Conservation (phyloP, 2,797 vertebrate species). For the Holocentrus rufus region DNA sequence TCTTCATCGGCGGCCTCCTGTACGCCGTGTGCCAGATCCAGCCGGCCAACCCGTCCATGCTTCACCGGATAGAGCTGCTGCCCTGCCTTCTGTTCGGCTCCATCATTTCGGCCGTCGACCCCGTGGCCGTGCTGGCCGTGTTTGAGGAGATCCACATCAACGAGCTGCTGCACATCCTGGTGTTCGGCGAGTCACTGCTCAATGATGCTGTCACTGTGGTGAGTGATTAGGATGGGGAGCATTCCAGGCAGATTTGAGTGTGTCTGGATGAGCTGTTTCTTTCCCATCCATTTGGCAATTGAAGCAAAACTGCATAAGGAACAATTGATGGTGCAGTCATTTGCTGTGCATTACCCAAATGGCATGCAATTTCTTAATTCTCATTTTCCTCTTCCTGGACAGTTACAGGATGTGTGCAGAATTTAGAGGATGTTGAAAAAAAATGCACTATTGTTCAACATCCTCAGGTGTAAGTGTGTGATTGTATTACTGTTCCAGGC, state of each 20-base stretch:
- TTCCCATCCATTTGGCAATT: too few species aligned
- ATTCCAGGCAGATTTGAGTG: not conserved
- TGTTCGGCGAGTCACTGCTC: slow-evolving; percentile 97
- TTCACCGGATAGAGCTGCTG: slow-evolving; percentile 84
- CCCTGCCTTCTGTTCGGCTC: slow-evolving; percentile 93
- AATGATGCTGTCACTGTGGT: slow-evolving; percentile 98
- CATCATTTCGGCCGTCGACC: slow-evolving; percentile 97
- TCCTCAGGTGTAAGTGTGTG: too few species aligned
- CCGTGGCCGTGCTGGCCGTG: slow-evolving; percentile 95
- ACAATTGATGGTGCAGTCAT: too few species aligned
- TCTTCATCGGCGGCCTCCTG: slow-evolving; percentile 91
- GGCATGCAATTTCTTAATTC: too few species aligned
- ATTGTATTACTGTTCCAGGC: too few species aligned
- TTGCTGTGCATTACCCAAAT: too few species aligned
- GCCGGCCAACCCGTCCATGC: slow-evolving; percentile 63
- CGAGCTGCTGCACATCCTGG: slow-evolving; percentile 95
- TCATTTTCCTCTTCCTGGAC: too few species aligned
- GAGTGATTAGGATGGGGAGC: slow-evolving; percentile 49
- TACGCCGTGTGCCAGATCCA: slow-evolving; percentile 90
- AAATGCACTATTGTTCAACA: too few species aligned
- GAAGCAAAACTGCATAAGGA: too few species aligned
- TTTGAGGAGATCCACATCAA: slow-evolving; percentile 99
- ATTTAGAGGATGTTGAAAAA: too few species aligned
- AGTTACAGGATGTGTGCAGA: too few species aligned
- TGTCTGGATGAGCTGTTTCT: too few species aligned